Conservation (phyloP, 2,797 vertebrate genomes). For the Notoglanidium macrostoma region DNA sequence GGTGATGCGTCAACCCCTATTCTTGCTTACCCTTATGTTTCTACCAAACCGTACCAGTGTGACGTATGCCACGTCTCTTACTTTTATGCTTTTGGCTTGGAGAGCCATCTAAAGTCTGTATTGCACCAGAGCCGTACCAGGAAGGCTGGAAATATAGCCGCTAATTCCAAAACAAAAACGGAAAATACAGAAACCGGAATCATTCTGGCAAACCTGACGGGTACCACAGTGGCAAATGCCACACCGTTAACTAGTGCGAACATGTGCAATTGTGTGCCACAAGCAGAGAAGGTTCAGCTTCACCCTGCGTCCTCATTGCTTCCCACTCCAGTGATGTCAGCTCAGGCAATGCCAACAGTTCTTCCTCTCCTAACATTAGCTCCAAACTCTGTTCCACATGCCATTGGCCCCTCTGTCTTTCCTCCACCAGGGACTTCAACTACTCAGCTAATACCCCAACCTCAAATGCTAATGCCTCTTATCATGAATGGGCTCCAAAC, state of each 20-base stretch:
- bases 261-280: slow-evolving; percentile 44
- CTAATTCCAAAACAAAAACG: slow-evolving; percentile 25
- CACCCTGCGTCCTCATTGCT: slow-evolving; percentile 73
- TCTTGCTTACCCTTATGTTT: slow-evolving; percentile 72
- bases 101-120: slow-evolving; percentile 85
- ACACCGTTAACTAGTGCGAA: slow-evolving; percentile 66
- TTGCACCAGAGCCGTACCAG: slow-evolving; percentile 61
- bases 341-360: slow-evolving; percentile 78
- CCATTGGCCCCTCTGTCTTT: slow-evolving; percentile 74
- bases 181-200: background rate
- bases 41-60: slow-evolving; percentile 91
- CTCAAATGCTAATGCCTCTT: slow-evolving; percentile 80
- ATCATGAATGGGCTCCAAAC: slow-evolving; percentile 77
- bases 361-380: slow-evolving; percentile 79
- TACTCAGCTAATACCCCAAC: slow-evolving; percentile 76
- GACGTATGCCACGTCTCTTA: slow-evolving; percentile 88
- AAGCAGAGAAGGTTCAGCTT: slow-evolving; percentile 70
- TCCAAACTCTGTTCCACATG: slow-evolving; percentile 72
- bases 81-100: slow-evolving; percentile 90
- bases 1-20: slow-evolving; percentile 59
- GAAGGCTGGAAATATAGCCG: slow-evolving; percentile 53
- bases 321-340: slow-evolving; percentile 75
- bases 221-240: slow-evolving; percentile 63
- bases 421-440: slow-evolving; percentile 61
- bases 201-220: slow-evolving; percentile 54